Base-by-base conservation (phyloP, 2,888 invertebrate genomes). In the Uropetala carovei region DNA sequence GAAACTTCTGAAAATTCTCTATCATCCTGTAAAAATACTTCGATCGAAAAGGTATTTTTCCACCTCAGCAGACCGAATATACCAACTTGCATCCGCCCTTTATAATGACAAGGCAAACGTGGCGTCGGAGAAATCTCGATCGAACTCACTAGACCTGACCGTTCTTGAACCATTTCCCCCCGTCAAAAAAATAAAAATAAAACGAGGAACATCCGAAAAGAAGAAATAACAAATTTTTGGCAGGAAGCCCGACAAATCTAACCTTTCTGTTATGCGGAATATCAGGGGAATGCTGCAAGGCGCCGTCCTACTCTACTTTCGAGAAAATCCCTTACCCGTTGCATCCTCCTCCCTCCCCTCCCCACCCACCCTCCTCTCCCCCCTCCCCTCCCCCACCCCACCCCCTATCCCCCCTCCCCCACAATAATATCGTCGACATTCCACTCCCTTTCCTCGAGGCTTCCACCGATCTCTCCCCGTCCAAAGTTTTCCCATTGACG, bases 171-270 rank as follows among this genome's bases (percentile, higher is more conserved):
- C 85, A 16, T 22, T 59, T n/a, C n/a, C 85, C 27, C 13, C 27
- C 86, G 16, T 59, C 13, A 30, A 30, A 58, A 75, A n/a, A n/a
- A n/a, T n/a, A n/a, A n/a, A n/a, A n/a, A n/a, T n/a, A n/a, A n/a
- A 60, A 64, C 89, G 10, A 64, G 64, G 43, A 27, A 18, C 43
- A 64, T 64, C 13, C 89, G 30, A 64, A 43, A 56, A 83, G 56
- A 83, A n/a, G 89, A 60, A 89, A 89, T 89, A 89, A n/a, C n/a
- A n/a, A n/a, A 89, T 64, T 64, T 60, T 89, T 89, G 89, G 89
- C 64, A 89, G 13, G 60, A 64, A 89, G 89, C 89, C 89, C 89
- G 11, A 27, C 22, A 89, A 60, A 60, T 2, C 27, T 22, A 0
- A 16, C 58, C 86, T n/a, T 58, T 13, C 85, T 59, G 18, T 59